Conservation (phyloP, 2,113 vertebrate species). For the Nothocercus nigrocapillus region DNA sequence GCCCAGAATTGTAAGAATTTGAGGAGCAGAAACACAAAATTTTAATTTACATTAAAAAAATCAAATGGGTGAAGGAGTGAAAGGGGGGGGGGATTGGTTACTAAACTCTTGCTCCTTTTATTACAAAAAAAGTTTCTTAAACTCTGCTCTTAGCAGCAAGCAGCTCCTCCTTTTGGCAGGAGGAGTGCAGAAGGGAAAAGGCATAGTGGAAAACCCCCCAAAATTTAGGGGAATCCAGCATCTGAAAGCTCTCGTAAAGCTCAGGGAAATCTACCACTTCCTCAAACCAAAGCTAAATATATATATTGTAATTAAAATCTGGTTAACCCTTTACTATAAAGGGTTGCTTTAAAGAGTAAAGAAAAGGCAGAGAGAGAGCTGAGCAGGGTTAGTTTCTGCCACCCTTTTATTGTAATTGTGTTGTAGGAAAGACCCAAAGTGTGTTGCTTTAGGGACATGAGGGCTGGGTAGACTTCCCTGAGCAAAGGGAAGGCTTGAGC, state of each 20-base stretch:
- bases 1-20: not conserved
- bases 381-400: not conserved
- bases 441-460: not conserved
- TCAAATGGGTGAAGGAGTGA: not conserved
- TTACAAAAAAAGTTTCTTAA: not conserved
- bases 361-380: not conserved
- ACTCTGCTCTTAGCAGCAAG: not conserved
- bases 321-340: not conserved
- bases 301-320: not conserved
- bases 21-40: not conserved
- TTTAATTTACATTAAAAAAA: not conserved
- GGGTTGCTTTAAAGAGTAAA: not conserved
- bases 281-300: not conserved
- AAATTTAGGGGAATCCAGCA: not conserved
- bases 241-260: not conserved
- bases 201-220: not conserved
- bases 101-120: not conserved
- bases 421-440: not conserved
- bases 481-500: not conserved
- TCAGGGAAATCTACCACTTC: not conserved
- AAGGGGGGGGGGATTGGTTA: too few relatives aligned
- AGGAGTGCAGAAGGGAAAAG: not conserved
- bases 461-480: not conserved
- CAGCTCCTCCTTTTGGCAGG: not conserved
- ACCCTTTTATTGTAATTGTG: not conserved